phyloP scores from a whole-genome alignment of 2,113 vertebrate genomes.

The Gorilla gorilla region DNA sequence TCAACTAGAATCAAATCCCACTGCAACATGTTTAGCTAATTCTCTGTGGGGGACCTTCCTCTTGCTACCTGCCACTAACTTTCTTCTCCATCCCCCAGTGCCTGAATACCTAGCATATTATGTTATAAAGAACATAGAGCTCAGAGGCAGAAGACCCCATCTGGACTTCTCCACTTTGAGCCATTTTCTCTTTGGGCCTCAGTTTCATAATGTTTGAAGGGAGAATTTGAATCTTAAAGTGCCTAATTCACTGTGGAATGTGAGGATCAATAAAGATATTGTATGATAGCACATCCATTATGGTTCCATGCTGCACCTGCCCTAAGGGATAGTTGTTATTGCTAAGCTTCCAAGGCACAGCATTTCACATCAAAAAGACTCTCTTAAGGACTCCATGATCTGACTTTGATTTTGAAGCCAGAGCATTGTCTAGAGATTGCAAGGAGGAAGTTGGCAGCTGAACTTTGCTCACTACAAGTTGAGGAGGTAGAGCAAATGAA shows the following conservation, averaged over 20 bases:
- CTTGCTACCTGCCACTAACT: not conserved
- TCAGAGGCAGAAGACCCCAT: not conserved
- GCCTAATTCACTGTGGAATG: not conserved
- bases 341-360: not conserved
- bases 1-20: not conserved
- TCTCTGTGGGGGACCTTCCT: not conserved
- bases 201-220: not conserved
- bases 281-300: rapidly evolving
- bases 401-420: not conserved
- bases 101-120: not conserved
- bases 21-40: not conserved
- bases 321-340: not conserved
- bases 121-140: not conserved
- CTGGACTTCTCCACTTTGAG: not conserved
- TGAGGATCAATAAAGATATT: not conserved
- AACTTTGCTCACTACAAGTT: not conserved
- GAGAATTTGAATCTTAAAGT: not conserved
- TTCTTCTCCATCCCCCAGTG: not conserved
- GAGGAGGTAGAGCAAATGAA: not conserved
- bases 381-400: not conserved
- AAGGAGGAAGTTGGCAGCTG: not conserved
- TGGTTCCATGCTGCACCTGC: not conserved
- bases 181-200: not conserved
- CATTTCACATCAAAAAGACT: not conserved
- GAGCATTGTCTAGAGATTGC: not conserved